phyloP scores from a whole-genome alignment of 2,113 vertebrate genomes.

The Mormyrus iriodes region DNA sequence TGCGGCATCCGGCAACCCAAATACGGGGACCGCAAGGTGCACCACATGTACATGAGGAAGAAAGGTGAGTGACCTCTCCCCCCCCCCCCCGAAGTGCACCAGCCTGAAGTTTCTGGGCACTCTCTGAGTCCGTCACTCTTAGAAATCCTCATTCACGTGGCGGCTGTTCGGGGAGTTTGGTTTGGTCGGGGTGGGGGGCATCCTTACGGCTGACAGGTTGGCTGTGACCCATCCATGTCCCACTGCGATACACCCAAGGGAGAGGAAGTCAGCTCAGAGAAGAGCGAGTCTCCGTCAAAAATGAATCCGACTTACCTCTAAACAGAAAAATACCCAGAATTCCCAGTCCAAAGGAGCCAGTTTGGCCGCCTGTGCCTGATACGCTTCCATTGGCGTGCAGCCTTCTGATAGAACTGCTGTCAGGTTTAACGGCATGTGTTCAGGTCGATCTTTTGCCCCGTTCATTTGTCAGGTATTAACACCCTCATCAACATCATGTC shows the following conservation, averaged over 20 bases:
- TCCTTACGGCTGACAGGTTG: neutral
- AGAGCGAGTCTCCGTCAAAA: neutral
- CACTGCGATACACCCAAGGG: neutral
- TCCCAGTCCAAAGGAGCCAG: neutral
- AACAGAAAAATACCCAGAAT: neutral
- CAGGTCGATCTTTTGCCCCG: neutral
- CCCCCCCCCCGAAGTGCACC: too few species aligned
- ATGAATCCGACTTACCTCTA: neutral
- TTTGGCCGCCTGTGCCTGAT: neutral
- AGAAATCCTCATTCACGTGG: neutral
- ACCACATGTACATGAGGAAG: slow-evolving; percentile 98
- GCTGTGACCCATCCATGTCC: neutral
- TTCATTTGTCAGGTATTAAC: slow-evolving; percentile 79
- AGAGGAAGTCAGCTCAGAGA: neutral
- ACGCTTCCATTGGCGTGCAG: neutral
- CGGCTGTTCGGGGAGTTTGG: neutral
- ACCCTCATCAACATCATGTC: slow-evolving; percentile 99
- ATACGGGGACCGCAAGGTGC: slow-evolving; percentile 94
- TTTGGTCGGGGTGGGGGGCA: neutral
- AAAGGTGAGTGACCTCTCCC: slow-evolving; percentile 64
- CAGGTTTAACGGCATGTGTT: neutral
- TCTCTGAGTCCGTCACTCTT: neutral
- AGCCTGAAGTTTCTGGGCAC: neutral
- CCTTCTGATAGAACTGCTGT: neutral
- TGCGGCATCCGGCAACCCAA: slow-evolving; percentile 96